A percentile compares a stretch with the other conserved stretches of the same genome.
phyloP scores from a whole-genome alignment of 2,113 vertebrate species.

The Pachypanchax playfairii region DNA sequence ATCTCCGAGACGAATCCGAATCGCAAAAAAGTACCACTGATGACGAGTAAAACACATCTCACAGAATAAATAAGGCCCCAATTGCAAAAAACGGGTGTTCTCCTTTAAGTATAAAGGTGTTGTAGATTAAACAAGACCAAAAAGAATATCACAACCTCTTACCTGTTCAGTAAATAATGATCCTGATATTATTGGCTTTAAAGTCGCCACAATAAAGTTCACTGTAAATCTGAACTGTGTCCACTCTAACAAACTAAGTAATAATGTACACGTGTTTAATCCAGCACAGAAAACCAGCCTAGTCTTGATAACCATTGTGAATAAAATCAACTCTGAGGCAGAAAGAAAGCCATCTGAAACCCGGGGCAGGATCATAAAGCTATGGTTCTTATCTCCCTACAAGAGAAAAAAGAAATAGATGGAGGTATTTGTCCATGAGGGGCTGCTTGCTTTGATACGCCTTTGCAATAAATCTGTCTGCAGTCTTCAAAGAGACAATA shows the following conservation, averaged over 20 bases:
- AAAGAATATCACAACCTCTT: no score
- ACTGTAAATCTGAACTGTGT: conserved; percentile 2
- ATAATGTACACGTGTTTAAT: conserved; percentile 21
- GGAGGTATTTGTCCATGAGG: conserved; percentile 62
- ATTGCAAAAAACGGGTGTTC: no score
- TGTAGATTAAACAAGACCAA: no score
- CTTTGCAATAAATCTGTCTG: conserved; percentile 62
- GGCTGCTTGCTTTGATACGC: conserved; percentile 58
- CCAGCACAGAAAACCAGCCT: not conserved
- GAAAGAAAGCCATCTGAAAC: conserved; percentile 27
- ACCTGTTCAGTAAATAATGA: no score
- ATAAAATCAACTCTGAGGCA: conserved; percentile 20
- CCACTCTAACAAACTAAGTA: not conserved
- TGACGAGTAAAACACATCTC: no score
- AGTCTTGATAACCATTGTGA: conserved; percentile 7
- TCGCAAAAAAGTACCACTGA: no score
- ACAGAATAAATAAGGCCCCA: no score
- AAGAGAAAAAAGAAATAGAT: conserved; percentile 20
- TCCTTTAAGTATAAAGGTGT: no score
- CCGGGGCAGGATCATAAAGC: conserved; percentile 23
- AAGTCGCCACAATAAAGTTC: conserved; percentile 4
- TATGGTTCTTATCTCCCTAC: conserved; percentile 43
- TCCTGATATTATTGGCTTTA: no score
- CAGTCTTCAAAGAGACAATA: conserved; percentile 61
- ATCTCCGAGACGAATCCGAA: no score